phyloP scores from a whole-genome alignment of 2,797 vertebrate species.

The Mycteria americana region DNA sequence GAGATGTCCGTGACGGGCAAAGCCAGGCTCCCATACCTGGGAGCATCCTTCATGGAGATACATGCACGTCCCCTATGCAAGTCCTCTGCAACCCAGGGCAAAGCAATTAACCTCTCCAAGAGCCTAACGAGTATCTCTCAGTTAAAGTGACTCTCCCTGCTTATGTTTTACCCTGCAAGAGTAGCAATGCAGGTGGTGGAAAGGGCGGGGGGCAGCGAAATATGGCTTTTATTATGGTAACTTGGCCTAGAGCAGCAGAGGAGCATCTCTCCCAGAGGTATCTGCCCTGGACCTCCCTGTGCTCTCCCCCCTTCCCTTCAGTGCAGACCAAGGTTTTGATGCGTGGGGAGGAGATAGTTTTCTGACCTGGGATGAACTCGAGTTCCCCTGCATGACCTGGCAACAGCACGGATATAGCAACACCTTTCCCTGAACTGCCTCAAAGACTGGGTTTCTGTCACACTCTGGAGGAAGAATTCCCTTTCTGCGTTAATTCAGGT shows the following conservation, averaged over 20 bases:
- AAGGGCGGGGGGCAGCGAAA: neutral
- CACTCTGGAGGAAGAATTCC: conserved; percentile 20
- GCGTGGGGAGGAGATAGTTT: neutral
- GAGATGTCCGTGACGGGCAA: accelerated
- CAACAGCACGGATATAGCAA: neutral
- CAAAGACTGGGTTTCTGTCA: neutral
- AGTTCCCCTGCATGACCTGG: neutral
- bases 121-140: accelerated
- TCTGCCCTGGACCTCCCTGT: neutral
- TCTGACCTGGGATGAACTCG: neutral
- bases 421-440: neutral
- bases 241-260: neutral
- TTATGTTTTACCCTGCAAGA: neutral
- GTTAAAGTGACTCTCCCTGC: neutral
- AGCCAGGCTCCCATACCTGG: neutral
- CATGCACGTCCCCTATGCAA: neutral
- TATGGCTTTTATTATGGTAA: neutral
- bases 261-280: neutral
- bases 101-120: neutral
- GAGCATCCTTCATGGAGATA: neutral
- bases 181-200: neutral
- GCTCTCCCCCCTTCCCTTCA: neutral
- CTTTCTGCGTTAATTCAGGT: neutral
- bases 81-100: neutral
- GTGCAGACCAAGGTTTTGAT: neutral